Conservation (phyloP, 30 jellyfish, hydroid and myxozoan species). For the Catostylus mosaicus region DNA sequence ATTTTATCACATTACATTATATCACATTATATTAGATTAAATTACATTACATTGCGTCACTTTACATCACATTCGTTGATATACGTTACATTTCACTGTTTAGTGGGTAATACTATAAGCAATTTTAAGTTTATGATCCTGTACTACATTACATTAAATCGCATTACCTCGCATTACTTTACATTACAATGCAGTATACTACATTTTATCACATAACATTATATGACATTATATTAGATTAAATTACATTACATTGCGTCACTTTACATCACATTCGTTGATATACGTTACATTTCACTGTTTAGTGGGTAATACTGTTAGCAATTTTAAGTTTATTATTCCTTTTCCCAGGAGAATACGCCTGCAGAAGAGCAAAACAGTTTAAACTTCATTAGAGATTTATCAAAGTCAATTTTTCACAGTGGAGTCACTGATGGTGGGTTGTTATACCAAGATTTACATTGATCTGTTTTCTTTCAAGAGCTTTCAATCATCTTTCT, state of each 20-base stretch:
- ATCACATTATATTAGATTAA: too few relatives aligned
- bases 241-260: not conserved
- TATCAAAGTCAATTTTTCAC: constrained; percentile 15
- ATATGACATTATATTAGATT: not conserved
- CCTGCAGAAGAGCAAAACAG: constrained; percentile 2
- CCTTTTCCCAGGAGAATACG: constrained; percentile 4
- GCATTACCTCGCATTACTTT: not conserved
- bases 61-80: not conserved
- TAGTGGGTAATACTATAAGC: too few relatives aligned
- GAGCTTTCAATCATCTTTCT: too few relatives aligned
- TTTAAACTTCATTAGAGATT: constrained; percentile 12
- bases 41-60: not conserved
- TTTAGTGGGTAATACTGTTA: too few relatives aligned
- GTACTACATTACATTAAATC: not conserved
- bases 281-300: not conserved
- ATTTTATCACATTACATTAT: too few relatives aligned
- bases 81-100: not conserved
- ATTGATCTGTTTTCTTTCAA: too few relatives aligned
- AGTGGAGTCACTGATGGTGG: constrained; percentile 24
- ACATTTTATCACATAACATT: too few relatives aligned
- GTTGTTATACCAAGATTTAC: too few relatives aligned
- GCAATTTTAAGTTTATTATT: constrained; percentile 37
- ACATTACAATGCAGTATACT: not conserved
- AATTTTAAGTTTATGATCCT: constrained; percentile 22
- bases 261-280: not conserved